Base-by-base conservation (phyloP, 2,888 invertebrate species). In the Lingula anatina region DNA sequence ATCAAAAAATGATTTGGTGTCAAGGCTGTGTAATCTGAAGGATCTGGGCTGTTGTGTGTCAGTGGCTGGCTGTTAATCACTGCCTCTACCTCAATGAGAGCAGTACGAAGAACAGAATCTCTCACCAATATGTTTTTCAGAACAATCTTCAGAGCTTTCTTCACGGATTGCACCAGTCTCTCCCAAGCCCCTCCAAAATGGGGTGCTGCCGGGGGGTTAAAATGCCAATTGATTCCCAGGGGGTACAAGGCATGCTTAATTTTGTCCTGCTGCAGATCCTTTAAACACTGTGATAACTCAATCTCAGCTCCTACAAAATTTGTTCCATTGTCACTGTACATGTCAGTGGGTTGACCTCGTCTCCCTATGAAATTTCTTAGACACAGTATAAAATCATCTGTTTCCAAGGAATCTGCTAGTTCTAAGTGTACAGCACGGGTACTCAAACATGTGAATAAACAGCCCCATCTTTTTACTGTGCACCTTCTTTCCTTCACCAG, bases 151-250 rank as follows among this genome's bases (percentile, higher is more conserved):
- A 74, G 43, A 49, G 71, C 70, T 49, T 53, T 59, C 53, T 75
- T 76, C 0, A 63, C 53, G 0, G 64, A 64, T 42, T 71, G 70
- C 0, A 75, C 67, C 3, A 62, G 65, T 1, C 68, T 64, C 49
- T 75, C 71, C 66, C 70, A 74, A 3, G 72, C 44, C 1, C 71
- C 71, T 2, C 73, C 69, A 39, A 68, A 67, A 46, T 75, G 67
- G 1, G 71, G 67, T 3, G 67, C 59, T 24, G 50, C 49, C 2
- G 71, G 66, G 3, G 72, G 70, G 20, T 59, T 67, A 44, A 73
- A 77, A 28, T 69, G 57, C 71, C 72, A 76, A 2, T 51, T 40
- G 7, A 65, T 61, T 1, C 53, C 51, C 4, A 59, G 49, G 5
- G 44, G 46, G 0, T 56, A 42, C n/a, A 62, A 28, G 27, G 1